Base-by-base conservation (phyloP, 2,797 vertebrate genomes). In the Clarias pachynema region DNA sequence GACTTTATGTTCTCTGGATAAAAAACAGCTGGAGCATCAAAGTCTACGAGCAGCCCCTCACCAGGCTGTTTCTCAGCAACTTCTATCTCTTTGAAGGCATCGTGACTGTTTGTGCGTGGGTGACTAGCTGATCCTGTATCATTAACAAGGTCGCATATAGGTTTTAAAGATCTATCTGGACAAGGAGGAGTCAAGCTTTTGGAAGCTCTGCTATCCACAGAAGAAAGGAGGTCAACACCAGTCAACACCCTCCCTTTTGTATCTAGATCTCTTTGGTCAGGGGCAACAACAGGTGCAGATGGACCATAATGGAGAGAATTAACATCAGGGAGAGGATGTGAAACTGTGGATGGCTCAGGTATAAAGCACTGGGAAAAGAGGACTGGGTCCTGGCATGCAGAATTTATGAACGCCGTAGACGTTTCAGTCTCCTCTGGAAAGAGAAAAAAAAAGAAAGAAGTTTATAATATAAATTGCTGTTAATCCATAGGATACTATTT, bases 71-170 rank as follows among this genome's bases (percentile, higher is more conserved):
- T 92, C 70, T 95, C 95, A 60, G 84, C 92, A 24, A 90, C 29
- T 10, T 96, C 94, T 87, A 95, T 89, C 75, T 96, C 92, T 1
- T 91, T 92, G 90, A 95, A 91, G 69, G 93, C 95, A 85, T 96
- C 95, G 20, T 88, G 93, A 92, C 92, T 91, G 85, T 92, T 90
- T 37, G 88, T 91, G 24, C 93, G 84, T 75, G 93, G 89, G 78
- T 94, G 89, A 88, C 93, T 92, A 81, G 96, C 93, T 24, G 94
- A 95, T 82, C 95, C 95, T 0, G 96, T 97, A 91, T 98, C 97
- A 40, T 91, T 98, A 85, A 99, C 96, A 6, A 99, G 96, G 87
- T 99, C 98, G 86, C 98, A 99, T 80, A 98, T 91, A 0, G 97
- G 97, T 89, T 97, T 93, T 90, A 95, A 92, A 34, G 95, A 95